Base-by-base conservation (phyloP, 2,113 vertebrate genomes). In the Ochotona curzoniae region DNA sequence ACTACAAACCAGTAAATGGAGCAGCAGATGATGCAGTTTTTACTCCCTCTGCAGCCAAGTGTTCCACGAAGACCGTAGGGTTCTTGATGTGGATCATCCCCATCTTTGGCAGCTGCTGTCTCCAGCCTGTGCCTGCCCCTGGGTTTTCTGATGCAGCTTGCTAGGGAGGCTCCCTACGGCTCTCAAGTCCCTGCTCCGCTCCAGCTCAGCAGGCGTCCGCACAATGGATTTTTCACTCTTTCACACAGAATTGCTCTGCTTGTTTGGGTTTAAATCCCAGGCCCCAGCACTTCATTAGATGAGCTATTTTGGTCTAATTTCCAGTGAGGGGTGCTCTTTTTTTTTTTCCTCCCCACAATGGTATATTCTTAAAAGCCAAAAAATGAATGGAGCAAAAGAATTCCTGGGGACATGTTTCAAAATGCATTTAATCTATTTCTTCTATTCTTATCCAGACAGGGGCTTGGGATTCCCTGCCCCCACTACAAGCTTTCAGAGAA, bases 231-330 rank as follows among this genome's bases (percentile, higher is more conserved):
- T 44, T 96, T 94, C 12, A 75, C 70, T 92, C 93, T 97, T 90
- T 89, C 63, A 25, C 66, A 1, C 87, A 78, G 82, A 96, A 95
- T 79, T 90, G 89, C 90, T 94, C 91, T 96, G 93, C 93, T 85
- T 96, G 90, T 96, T 95, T 95, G 91, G 95, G 94, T 96, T 95
- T 95, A 84, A 94, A 93, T 94, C 96, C 92, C 94, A 85, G 93
- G 95, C 95, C 91, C 90, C 66, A 67, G 91, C 69, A 83, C 94
- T 94, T 96, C 89, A 96, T 97, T 95, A 97, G 74, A 91, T 82
- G 89, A 95, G 95, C 87, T 97, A 96, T 97, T 97, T 94, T 94
- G 81, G 93, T 96, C 87, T 97, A 76, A 93, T 94, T 95, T 96
- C 96, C 95, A 93, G 26, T 79, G 94, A 96, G 93, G 74, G 76